phyloP scores from a whole-genome alignment of 2,888 invertebrate genomes.

The Mesoligia furuncula region DNA sequence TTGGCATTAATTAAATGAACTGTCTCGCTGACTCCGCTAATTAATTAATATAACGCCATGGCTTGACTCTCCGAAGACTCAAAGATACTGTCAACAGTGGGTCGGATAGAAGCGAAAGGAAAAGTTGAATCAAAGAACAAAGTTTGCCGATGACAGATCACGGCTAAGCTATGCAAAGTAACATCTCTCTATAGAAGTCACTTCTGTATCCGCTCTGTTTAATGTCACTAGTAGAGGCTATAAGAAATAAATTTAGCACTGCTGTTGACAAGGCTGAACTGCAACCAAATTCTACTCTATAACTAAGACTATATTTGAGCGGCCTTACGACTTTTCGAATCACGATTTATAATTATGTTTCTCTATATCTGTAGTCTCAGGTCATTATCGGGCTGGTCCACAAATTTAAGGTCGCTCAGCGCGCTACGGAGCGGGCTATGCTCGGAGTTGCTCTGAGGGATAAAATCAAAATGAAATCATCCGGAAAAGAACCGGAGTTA shows the following conservation, averaged over 20 bases:
- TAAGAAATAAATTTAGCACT: neutral
- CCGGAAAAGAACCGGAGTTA: neutral
- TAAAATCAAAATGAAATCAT: neutral
- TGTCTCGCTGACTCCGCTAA: neutral
- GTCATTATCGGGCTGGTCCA: neutral
- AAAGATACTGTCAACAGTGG: neutral
- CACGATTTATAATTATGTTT: neutral
- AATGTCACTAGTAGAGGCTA: neutral
- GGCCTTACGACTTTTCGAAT: neutral
- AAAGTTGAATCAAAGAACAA: slow-evolving; percentile 6
- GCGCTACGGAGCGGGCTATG: neutral
- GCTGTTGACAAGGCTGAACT: neutral
- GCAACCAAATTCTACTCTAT: neutral
- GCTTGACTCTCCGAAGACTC: neutral
- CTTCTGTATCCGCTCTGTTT: neutral
- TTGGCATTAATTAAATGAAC: neutral
- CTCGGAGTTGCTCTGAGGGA: neutral
- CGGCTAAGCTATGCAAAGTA: neutral
- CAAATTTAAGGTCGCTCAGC: neutral
- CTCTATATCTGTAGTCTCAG: neutral
- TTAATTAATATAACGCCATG: neutral
- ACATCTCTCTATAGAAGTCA: neutral
- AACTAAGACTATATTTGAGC: neutral
- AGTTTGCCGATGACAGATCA: neutral
- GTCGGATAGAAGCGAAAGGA: neutral